phyloP scores from a whole-genome alignment of 2,797 vertebrate species.

The Phalanger gymnotis region DNA sequence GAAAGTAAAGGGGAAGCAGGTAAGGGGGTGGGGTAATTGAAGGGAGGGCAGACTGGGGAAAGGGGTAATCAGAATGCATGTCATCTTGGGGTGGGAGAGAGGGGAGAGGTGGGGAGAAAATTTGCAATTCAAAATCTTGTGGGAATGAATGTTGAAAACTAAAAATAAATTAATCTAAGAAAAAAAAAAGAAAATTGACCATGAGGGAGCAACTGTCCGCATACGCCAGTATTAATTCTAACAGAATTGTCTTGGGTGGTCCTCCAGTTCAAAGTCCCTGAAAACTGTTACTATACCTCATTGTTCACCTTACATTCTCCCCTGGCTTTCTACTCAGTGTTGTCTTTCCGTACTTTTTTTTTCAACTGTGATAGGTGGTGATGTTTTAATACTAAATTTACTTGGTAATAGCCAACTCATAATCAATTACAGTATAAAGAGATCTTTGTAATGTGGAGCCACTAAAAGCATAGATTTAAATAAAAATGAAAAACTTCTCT shows the following conservation, averaged over 20 bases:
- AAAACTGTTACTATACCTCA: not conserved
- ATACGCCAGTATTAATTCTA: not conserved
- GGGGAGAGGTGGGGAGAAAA: too few relatives aligned
- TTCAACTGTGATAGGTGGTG: not conserved
- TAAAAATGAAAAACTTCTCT: not conserved
- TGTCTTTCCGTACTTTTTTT: not conserved
- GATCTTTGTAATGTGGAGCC: not conserved
- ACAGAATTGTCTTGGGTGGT: not conserved
- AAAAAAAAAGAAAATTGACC: too few relatives aligned
- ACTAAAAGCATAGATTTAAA: not conserved
- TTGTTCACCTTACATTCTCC: not conserved
- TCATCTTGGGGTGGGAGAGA: too few relatives aligned
- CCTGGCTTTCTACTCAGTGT: not conserved
- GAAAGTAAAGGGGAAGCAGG: too few relatives aligned
- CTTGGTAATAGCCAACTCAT: not conserved
- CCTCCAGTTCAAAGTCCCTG: not conserved
- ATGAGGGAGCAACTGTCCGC: not conserved
- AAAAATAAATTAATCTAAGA: too few relatives aligned
- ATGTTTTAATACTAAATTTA: not conserved
- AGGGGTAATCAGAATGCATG: too few relatives aligned
- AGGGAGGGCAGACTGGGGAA: too few relatives aligned
- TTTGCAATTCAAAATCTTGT: too few relatives aligned
- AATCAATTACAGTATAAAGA: not conserved
- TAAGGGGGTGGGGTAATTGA: too few relatives aligned
- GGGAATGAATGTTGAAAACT: too few relatives aligned